Evolutionary conservation across 2,113 vertebrate genomes (phyloP).

Genomic region (Noctilio leporinus): DNA sequence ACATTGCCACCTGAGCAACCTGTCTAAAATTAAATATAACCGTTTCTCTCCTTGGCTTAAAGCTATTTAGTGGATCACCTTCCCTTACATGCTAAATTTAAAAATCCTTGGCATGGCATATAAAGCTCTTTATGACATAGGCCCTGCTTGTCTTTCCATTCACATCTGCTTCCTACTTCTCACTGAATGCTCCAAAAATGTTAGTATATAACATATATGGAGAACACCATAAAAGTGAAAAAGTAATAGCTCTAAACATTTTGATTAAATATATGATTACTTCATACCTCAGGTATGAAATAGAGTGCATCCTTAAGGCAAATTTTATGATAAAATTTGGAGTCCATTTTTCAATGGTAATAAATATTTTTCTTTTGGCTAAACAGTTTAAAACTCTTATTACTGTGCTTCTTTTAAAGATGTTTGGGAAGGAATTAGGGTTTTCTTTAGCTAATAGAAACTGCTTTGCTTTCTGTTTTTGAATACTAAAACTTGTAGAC

Average conservation of each 20-base stretch:
- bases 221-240: neutral
- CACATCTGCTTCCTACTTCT: neutral
- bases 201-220: neutral
- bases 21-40: neutral
- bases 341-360: neutral
- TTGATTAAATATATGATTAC: neutral
- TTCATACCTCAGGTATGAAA: neutral
- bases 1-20: neutral
- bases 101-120: neutral
- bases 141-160: neutral
- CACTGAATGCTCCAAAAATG: neutral
- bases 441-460: neutral
- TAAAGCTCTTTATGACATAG: neutral
- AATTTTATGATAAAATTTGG: neutral
- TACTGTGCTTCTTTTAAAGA: neutral
- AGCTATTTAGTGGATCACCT: neutral
- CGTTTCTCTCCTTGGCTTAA: neutral
- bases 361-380: neutral
- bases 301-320: neutral
- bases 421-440: neutral
- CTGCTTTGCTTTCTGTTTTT: neutral
- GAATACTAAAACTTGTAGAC: neutral
- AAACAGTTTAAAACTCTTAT: neutral
- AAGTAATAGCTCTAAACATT: conserved; percentile 3
- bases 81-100: neutral